Percentiles rank a stretch among this genome's conserved stretches.
These are phyloP conservation scores for Piezodorus guildinii DNA, from an alignment of 1,140 invertebrate species.

Conservation along the genomic window DNA sequence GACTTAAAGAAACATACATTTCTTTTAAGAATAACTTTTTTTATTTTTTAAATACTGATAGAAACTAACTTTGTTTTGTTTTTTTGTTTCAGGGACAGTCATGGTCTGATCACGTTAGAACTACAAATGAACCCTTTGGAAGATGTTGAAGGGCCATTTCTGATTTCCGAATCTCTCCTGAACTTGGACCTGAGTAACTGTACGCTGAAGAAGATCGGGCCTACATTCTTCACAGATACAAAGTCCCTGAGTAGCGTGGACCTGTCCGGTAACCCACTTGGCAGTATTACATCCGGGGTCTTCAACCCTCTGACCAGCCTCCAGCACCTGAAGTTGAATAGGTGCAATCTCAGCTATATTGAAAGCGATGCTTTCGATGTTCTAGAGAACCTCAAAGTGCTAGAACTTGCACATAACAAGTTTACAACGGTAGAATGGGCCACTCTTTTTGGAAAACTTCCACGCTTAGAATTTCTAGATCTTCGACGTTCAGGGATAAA, in stretches of 20 bases:
- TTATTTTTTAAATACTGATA: too few species aligned
- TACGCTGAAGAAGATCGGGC: conserved; percentile 43
- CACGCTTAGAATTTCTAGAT: conserved; percentile 49
- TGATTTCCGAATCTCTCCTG: conserved; percentile 49
- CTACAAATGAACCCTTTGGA: conserved; percentile 54
- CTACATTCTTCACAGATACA: conserved; percentile 52
- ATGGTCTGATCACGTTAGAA: conserved; percentile 54
- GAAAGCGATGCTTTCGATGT: conserved; percentile 43
- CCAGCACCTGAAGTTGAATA: conserved; percentile 50
- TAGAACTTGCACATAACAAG: conserved; percentile 50
- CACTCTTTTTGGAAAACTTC: conserved; percentile 42
- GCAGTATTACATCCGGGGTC: conserved; percentile 41
- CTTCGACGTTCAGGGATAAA: conserved; percentile 47
- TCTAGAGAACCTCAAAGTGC: conserved; percentile 46
- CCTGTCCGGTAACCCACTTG: conserved; percentile 54
- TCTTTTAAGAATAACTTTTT: too few species aligned
- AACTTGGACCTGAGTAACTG: conserved; percentile 55
- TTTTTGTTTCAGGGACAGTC: conserved; percentile 44
- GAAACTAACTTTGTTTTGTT: conserved; percentile 1
- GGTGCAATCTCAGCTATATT: conserved; percentile 48
- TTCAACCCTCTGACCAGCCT: conserved; percentile 50
- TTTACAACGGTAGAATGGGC: conserved; percentile 46
- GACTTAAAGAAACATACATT: too few species aligned
- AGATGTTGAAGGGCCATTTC: conserved; percentile 47
- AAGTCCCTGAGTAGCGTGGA: conserved; percentile 52